These are phyloP conservation scores for Junonia oenone DNA, from an alignment of 2,888 invertebrate species.

Conservation along the genomic window DNA sequence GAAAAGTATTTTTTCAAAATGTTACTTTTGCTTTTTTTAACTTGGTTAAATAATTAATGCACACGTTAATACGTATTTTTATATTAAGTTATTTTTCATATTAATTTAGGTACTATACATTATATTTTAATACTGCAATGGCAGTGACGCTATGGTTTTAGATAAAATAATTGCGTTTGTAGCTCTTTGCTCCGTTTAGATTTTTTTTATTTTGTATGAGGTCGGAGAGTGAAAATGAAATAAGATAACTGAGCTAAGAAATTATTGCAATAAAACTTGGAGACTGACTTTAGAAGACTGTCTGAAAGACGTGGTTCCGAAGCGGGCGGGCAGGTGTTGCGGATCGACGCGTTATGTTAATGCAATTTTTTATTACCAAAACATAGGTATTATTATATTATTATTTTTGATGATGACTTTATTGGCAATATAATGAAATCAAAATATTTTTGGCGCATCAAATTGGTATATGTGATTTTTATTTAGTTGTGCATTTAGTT, in stretches of 20 bases:
- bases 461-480: constrained; percentile 20
- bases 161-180: constrained; percentile 36
- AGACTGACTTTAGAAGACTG: constrained; percentile 79
- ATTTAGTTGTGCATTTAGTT: constrained; percentile 5
- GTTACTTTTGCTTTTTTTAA: constrained; percentile 67
- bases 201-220: constrained; percentile 42
- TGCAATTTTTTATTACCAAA: constrained; percentile 46
- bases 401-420: constrained; percentile 30
- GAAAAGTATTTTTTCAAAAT: constrained; percentile 76
- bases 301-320: constrained; percentile 61
- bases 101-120: constrained; percentile 53
- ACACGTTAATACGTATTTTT: constrained; percentile 56
- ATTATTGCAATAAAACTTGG: constrained; percentile 76
- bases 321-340: constrained; percentile 32
- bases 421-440: constrained; percentile 30
- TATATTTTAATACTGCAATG: constrained; percentile 35
- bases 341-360: constrained; percentile 29
- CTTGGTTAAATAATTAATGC: constrained; percentile 56
- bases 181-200: constrained; percentile 43
- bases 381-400: constrained; percentile 47
- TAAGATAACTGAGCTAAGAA: constrained; percentile 56
- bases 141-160: constrained; percentile 19
- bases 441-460: constrained; percentile 33
- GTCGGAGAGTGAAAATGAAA: constrained; percentile 44
- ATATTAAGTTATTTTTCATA: constrained; percentile 62